Evolutionary conservation across 2,888 invertebrate species (phyloP).

Genomic region (Metacarcinus magister): DNA sequence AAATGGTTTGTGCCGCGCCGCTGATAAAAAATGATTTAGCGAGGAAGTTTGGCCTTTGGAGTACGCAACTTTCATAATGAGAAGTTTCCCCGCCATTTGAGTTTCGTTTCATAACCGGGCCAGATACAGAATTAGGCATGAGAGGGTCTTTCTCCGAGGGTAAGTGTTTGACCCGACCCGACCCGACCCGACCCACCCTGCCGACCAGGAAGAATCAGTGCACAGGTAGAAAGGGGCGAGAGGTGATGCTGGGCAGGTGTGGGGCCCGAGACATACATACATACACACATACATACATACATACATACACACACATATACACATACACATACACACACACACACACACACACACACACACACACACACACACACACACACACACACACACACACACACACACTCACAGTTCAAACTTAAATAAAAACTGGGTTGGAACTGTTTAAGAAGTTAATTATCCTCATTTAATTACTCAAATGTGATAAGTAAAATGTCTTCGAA

Average conservation of each 20-base stretch:
- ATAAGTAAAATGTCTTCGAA: neutral
- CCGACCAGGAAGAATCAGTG: no score
- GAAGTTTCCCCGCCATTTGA: conserved; percentile 51
- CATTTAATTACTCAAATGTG: conserved; percentile 11
- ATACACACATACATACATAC: neutral
- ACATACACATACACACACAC: neutral
- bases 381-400: neutral
- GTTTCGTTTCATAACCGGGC: conserved; percentile 34
- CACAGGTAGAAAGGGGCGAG: neutral
- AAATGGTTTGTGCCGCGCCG: neutral
- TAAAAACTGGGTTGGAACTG: neutral
- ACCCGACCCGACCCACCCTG: no score
- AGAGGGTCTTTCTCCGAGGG: neutral
- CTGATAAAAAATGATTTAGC: conserved; percentile 56
- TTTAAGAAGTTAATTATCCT: neutral
- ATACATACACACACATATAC: neutral
- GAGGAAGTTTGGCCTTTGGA: conserved; percentile 50
- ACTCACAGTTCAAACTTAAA: neutral
- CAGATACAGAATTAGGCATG: conserved; percentile 51
- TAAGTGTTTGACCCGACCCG: neutral
- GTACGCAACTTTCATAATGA: conserved; percentile 54
- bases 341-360: conserved; percentile 35
- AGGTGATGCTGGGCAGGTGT: neutral
- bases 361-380: conserved; percentile 42
- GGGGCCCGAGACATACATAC: neutral